Base-by-base conservation (phyloP, 2,888 invertebrate genomes). In the Ptychoptera albimana region DNA sequence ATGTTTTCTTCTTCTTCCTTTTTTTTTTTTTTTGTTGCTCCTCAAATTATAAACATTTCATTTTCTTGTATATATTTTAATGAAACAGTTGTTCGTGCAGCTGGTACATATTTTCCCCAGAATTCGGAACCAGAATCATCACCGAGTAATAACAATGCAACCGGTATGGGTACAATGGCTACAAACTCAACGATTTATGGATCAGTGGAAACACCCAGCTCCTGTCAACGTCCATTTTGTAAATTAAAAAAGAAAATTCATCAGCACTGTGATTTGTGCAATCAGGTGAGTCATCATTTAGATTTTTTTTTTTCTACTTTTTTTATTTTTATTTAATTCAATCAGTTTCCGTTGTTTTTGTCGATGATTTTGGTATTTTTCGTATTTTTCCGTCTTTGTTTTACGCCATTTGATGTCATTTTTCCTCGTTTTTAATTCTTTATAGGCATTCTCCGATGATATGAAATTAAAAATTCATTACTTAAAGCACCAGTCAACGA, bases 261-360 rank as follows among this genome's bases (percentile, higher is more conserved):
- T 57, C 82, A 78, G 57, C 85, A 86, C 57, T 85, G 85, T 62
- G 77, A 79, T 56, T 74, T 79, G 41, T 85, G 85, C 64, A 82
- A 82, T 60, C 84, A 83, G 63, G 52, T 52, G 46, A 43, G 31
- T 31, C 29, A 11, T 34, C 11, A 32, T 32, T n/a, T n/a, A n/a
- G n/a, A n/a, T n/a, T n/a, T n/a, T n/a, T n/a, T n/a, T n/a, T n/a
- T n/a, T n/a, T n/a, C n/a, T n/a, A n/a, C n/a, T n/a, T n/a, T n/a
- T n/a, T n/a, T n/a, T n/a, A n/a, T n/a, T n/a, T n/a, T n/a, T n/a
- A n/a, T n/a, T n/a, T n/a, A n/a, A 11, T 36, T 13, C 11, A 35
- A 8, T 36, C n/a, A 36, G 4, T 32, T 9, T 8, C n/a, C n/a
- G 32, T 9, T 32, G 9, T 32, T 32, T 32, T 3, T 32, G 4